Evolutionary conservation across 2,113 vertebrate genomes (phyloP).

Genomic region (Mionectes macconnelli): DNA sequence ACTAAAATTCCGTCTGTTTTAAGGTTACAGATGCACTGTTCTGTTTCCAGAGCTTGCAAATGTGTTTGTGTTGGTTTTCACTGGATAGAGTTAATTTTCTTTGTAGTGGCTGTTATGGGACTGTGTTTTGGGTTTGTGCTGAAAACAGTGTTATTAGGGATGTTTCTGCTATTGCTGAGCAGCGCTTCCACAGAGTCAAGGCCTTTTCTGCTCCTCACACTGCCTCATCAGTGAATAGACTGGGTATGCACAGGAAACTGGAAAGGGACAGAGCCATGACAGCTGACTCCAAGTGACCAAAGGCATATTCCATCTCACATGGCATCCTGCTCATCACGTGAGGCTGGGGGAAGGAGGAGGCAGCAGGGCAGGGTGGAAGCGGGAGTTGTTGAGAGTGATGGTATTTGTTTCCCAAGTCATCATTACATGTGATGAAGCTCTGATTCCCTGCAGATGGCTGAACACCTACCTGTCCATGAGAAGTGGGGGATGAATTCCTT

Average conservation of each 20-base stretch:
- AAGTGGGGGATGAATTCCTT: no score
- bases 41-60: neutral
- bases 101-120: neutral
- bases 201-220: neutral
- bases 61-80: neutral
- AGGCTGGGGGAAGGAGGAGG: no score
- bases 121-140: neutral
- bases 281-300: no score
- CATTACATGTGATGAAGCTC: no score
- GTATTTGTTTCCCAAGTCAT: no score
- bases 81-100: neutral
- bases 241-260: neutral
- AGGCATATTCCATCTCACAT: no score
- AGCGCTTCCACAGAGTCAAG: neutral
- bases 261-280: neutral
- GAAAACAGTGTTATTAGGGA: neutral
- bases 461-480: no score
- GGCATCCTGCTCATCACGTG: no score
- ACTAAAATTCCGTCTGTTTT: conserved; percentile 25
- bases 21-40: neutral
- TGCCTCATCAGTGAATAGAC: neutral
- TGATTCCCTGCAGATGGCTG: no score
- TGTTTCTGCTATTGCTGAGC: neutral
- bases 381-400: no score
- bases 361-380: no score